Percentiles rank a stretch among this genome's conserved stretches.
These are phyloP conservation scores for Synergus japonicus DNA, from an alignment of 2,888 invertebrate genomes.

Conservation along the genomic window DNA sequence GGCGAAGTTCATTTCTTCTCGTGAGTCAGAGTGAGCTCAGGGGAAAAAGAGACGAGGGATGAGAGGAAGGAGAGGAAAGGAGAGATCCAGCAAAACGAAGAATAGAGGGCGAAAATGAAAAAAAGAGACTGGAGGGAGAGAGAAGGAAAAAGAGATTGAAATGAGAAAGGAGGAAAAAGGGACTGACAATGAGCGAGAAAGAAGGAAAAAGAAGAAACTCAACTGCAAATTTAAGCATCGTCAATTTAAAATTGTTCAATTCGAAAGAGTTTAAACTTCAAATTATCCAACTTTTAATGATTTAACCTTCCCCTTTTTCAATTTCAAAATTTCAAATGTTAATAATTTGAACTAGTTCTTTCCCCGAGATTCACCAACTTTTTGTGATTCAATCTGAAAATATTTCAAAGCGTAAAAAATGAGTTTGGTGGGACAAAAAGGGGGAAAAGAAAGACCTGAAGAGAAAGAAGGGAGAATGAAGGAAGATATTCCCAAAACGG, in stretches of 20 bases:
- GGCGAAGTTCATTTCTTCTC: conserved; percentile 42
- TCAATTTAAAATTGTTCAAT: not conserved
- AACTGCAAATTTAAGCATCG: not conserved
- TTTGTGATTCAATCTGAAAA: not conserved
- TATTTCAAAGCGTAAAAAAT: not conserved
- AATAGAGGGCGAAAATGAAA: conserved; percentile 43
- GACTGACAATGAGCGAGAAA: conserved; percentile 43
- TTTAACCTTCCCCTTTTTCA: not conserved
- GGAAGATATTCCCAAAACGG: conserved; percentile 65
- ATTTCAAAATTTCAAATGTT: not conserved
- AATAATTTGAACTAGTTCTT: no score
- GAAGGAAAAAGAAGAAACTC: conserved; percentile 49
- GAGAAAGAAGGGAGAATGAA: conserved; percentile 48
- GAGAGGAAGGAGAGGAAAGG: conserved; percentile 44
- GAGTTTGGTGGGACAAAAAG: conserved; percentile 52
- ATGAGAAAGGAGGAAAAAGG: conserved; percentile 19
- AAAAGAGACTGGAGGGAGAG: conserved; percentile 24
- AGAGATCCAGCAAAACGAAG: conserved; percentile 44
- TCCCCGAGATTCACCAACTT: no score
- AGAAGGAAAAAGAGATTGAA: conserved; percentile 43
- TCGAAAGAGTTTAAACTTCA: not conserved
- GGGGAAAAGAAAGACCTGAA: conserved; percentile 45
- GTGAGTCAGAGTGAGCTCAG: conserved; percentile 43
- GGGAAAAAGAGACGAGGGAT: conserved; percentile 50
- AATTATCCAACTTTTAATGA: not conserved